Evolutionary conservation across 2,888 invertebrate species (phyloP).

Genomic region (Muschampia plurimacula): DNA sequence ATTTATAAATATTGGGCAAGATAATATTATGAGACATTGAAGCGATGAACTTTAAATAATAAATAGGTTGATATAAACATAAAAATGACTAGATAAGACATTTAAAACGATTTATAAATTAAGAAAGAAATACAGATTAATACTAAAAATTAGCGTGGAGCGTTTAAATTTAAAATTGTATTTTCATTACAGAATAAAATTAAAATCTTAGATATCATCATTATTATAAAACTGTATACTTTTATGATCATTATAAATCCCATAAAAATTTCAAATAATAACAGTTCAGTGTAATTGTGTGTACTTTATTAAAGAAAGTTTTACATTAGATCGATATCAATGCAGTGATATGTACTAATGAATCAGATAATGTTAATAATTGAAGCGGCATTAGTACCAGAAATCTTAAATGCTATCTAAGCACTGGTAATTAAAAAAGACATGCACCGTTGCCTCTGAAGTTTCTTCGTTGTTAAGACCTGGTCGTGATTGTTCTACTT

Average conservation of each 20-base stretch:
- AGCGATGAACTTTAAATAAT: no score
- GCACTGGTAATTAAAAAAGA: constrained; percentile 27
- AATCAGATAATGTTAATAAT: constrained; percentile 29
- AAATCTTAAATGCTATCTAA: constrained; percentile 27
- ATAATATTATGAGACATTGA: no score
- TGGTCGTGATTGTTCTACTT: constrained; percentile 11
- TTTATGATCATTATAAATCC: not conserved
- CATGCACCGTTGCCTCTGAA: constrained; percentile 16
- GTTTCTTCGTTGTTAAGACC: constrained; percentile 21
- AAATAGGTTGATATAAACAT: not conserved
- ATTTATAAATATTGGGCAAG: not conserved
- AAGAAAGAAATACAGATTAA: not conserved
- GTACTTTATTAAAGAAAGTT: constrained; percentile 26
- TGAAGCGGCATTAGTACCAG: constrained; percentile 8
- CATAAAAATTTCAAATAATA: not conserved
- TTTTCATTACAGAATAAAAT: not conserved
- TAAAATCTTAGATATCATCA: not conserved
- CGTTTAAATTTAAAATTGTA: not conserved
- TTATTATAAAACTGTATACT: not conserved
- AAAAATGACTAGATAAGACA: not conserved
- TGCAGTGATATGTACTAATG: constrained; percentile 14
- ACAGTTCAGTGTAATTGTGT: not conserved
- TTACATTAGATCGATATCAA: constrained; percentile 5
- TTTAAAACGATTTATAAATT: not conserved
- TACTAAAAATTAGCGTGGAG: not conserved